Base-by-base conservation (phyloP, 2,113 vertebrate species). In the Climacteris rufus region DNA sequence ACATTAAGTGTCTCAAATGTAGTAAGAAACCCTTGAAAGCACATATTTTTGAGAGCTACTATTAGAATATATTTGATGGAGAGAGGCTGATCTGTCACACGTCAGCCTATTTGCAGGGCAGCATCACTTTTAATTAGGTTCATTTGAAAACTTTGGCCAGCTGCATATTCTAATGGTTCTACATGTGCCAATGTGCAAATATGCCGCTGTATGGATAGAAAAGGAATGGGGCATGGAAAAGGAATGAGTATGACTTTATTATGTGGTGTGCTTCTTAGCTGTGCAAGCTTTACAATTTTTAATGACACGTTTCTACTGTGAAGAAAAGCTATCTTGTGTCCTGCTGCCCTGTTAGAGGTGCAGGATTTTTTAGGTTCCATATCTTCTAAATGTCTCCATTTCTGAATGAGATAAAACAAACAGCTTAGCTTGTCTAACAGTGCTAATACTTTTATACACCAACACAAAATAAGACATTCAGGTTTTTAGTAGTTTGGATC, bases 111-210 rank as follows among this genome's bases (percentile, higher is more conserved):
- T 93, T 93, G 59, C 75, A 56, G 85, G 69, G 45, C 74, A 44
- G 56, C 81, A 77, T 83, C 87, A 52, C 80, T 94, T 96, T 85
- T 97, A 95, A 93, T 96, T 76, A 93, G 83, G 35, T 47, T 91
- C 90, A 80, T 88, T 85, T 70, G 89, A 83, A 90, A 97, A 95
- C 78, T 91, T 90, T 13, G 42, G 22, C 66, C 93, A 94, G 94
- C 94, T 97, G 95, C 33, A 22, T 88, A 63, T 93, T 95, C 93
- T 95, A 96, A 94, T 97, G 90, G 95, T 79, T 79, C 2, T 0
- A 22, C 69, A 31, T 79, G 40, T 90, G 95, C 93, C 96, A 87
- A 8, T 59, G 56, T 86, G 80, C 65, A 83, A 93, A 86, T 90
- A 87, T 22, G 60, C 90, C 91, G 84, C 84, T 87, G 31, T 30